phyloP scores from a whole-genome alignment of 2,113 vertebrate genomes.

The Seriola dumerili region DNA sequence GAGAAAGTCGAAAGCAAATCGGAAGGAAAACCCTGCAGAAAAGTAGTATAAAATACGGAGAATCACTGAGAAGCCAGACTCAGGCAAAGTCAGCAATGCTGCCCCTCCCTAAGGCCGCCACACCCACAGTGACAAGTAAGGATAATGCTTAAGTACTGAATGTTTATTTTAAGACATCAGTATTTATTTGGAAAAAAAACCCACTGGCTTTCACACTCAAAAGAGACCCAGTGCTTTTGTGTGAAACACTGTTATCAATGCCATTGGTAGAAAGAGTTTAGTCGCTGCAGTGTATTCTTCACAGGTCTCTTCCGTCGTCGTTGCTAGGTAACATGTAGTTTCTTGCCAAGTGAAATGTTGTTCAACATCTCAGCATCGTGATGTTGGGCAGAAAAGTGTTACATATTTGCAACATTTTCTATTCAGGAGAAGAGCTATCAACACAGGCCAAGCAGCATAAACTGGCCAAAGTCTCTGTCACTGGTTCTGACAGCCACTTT shows the following conservation, averaged over 20 bases:
- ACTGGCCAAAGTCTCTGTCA: conserved; percentile 37
- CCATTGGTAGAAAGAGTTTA: conserved; percentile 25
- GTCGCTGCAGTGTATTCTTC: conserved; percentile 18
- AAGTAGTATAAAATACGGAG: neutral
- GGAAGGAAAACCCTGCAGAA: neutral
- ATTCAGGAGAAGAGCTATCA: conserved; percentile 26
- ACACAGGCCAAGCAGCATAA: conserved; percentile 6
- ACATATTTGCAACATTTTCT: conserved; percentile 39
- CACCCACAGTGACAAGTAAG: neutral
- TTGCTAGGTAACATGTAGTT: conserved; percentile 71
- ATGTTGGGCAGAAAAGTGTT: conserved; percentile 38
- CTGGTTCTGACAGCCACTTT: conserved; percentile 29
- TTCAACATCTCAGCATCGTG: conserved; percentile 31
- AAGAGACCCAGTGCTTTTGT: neutral
- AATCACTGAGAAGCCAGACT: neutral
- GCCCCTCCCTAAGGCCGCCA: no score
- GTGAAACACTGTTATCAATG: conserved; percentile 36
- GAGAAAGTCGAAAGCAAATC: conserved; percentile 11
- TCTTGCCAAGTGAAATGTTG: conserved; percentile 48
- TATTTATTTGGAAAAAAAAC: neutral
- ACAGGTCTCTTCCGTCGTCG: conserved; percentile 10
- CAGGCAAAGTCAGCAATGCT: neutral
- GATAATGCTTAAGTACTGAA: neutral
- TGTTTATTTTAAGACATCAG: conserved; percentile 1
- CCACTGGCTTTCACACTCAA: neutral